Evolutionary conservation across 2,113 vertebrate species (phyloP), one percentile per base, ranked within the genome.

Genomic region (Marcusenius ussheri): DNA sequence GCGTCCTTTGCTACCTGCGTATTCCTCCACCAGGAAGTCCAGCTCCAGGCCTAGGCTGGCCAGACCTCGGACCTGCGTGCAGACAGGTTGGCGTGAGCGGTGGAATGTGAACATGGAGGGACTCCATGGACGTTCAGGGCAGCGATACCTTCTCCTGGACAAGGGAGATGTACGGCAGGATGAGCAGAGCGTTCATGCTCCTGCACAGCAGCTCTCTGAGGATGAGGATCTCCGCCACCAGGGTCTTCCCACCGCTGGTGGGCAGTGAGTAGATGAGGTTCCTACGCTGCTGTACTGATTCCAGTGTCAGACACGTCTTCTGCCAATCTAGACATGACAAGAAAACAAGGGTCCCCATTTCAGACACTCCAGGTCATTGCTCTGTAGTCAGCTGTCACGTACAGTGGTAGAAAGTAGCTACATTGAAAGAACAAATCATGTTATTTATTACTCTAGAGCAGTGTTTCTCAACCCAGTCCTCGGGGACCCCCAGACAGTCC

Each of bases 251-350:
- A 91, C 98, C 98, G 85, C 98, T 96, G 9, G 98, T 99, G 90
- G 98, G 98, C 27, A 99, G 94, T 0, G 98, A 98, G 94, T 98
- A 99, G 93, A 99, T 99, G 50, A 99, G 95, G 91, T 99, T 99
- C 95, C 90, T 98, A 92, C 97, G 97, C 91, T 96, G 95, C 91
- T 96, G 96, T 1, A 99, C 95, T 50, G 96, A 97, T 83, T 96
- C 96, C 93, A 99, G 91, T 66, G 95, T 98, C 91, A 99, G 94
- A 91, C 98, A 99, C n/a, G 95, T 95, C 90, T 98, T 96, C 93
- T 99, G 98, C 98, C 98, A 99, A 35, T 97, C 98, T 99, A 35
- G 92, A 90, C 27, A 80, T 35, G 87, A 1, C 42, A 47, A 80
- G 35, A 42, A 39, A 42, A 39, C 31, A 39, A 80, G 15, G 35